These are phyloP conservation scores for Caradrina kadenii DNA, from an alignment of 2,888 invertebrate species.

Conservation along the genomic window DNA sequence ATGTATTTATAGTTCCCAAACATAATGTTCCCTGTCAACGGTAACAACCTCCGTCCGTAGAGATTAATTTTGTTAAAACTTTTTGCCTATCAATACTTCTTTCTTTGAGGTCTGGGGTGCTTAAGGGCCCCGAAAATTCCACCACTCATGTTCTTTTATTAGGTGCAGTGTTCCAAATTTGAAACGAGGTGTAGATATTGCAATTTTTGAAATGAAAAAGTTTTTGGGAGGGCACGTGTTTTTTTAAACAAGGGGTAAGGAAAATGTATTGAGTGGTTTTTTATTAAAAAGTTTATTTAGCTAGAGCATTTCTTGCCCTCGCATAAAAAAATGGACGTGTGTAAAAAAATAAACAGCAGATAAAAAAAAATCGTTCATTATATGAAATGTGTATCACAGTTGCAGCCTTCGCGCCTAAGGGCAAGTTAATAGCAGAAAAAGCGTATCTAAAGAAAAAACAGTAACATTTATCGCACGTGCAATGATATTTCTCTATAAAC, in stretches of 20 bases:
- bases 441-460: slow-evolving; percentile 63
- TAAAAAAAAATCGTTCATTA: slow-evolving; percentile 30
- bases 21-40: slow-evolving; percentile 82
- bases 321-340: slow-evolving; percentile 4
- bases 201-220: slow-evolving; percentile 59
- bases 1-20: slow-evolving; percentile 85
- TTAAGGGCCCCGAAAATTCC: slow-evolving; percentile 59
- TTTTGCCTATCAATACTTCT: slow-evolving; percentile 73
- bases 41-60: slow-evolving; percentile 74
- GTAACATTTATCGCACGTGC: slow-evolving; percentile 73
- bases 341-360: slow-evolving; percentile 8
- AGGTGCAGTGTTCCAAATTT: slow-evolving; percentile 60
- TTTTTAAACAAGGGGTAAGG: slow-evolving; percentile 40
- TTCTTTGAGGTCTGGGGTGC: slow-evolving; percentile 48
- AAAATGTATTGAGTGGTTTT: slow-evolving; percentile 46
- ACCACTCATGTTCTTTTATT: slow-evolving; percentile 66
- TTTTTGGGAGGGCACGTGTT: slow-evolving; percentile 40
- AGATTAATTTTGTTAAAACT: slow-evolving; percentile 88
- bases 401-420: slow-evolving; percentile 50
- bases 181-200: slow-evolving; percentile 51
- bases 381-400: slow-evolving; percentile 24
- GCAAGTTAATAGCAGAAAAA: slow-evolving; percentile 58
- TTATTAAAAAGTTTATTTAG: slow-evolving; percentile 46
- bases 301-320: slow-evolving; percentile 20
- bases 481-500: slow-evolving; percentile 73